Base-by-base conservation (phyloP, 2,797 vertebrate genomes). In the Pipistrellus kuhlii region DNA sequence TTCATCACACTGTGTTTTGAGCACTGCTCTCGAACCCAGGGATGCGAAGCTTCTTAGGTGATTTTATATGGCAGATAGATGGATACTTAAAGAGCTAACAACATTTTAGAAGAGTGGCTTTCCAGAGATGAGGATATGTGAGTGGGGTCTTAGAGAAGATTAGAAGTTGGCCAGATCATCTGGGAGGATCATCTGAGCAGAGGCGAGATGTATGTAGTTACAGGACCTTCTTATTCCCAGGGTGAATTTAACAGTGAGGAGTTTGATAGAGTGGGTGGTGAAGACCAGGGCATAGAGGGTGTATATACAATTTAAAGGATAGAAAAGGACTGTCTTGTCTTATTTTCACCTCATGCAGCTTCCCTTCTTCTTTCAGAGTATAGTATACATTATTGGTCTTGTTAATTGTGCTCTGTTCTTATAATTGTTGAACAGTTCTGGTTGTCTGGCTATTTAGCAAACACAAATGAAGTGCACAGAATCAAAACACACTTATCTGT, bases 251-350 rank as follows among this genome's bases (percentile, higher is more conserved):
- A 38, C 25, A 32, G 9, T 1, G n/a, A 66, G 48, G 23, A 30
- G 3, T 0, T 0, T 41, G 44, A 48, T 2, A 4, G 51, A 46
- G 64, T 20, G 4, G 17, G 35, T 13, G 18, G 12, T 21, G 64
- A 38, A 78, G 53, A 9, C 17, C 3, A 4, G 44, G 27, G 48
- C 10, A 8, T n/a, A 32, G n/a, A 57, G 13, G 17, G 12, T 14
- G 15, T 69, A 25, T 20, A 0, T 38, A 35, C 38, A 7, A 0
- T 23, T 13, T 1, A 30, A 23, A 51, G 57, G 53, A 2, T 62
- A 21, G 44, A 25, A 13, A 62, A 71, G 13, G 17, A 48, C n/a
- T 9, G 21, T 30, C 20, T 86, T 9, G 21, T 30, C 20, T 86
- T 6, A 1, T n/a, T 64, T 76, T 71, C 13, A 13, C 15, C 30